These are phyloP conservation scores for Pelecanoides urinatrix DNA, from an alignment of 2,113 vertebrate genomes.

Conservation along the genomic window DNA sequence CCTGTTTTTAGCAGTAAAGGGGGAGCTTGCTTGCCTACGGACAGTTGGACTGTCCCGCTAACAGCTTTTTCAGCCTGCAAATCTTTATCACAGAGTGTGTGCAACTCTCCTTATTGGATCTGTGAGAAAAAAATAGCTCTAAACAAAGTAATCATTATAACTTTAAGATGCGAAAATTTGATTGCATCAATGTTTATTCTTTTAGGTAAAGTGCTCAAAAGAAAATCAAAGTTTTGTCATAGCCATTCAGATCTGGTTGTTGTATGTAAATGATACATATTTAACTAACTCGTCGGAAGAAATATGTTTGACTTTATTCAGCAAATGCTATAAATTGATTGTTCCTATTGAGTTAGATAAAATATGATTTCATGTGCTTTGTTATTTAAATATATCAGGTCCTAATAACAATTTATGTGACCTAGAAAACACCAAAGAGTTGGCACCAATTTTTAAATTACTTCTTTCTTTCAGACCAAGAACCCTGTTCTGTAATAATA, in stretches of 20 bases:
- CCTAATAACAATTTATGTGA: conserved; percentile 49
- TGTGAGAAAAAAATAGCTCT: neutral
- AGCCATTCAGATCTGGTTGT: neutral
- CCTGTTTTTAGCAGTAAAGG: neutral
- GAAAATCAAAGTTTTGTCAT: neutral
- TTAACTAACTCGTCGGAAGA: neutral
- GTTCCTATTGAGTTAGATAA: conserved; percentile 41
- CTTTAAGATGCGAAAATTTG: neutral
- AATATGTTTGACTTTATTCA: neutral
- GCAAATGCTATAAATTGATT: neutral
- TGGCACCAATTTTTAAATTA: conserved; percentile 40
- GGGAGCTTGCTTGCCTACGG: neutral
- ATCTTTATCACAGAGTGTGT: neutral
- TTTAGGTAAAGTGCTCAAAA: neutral
- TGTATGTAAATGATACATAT: neutral
- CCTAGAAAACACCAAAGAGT: conserved; percentile 42
- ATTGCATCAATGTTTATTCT: neutral
- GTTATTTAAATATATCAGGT: conserved; percentile 17
- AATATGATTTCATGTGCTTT: neutral
- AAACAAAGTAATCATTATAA: neutral
- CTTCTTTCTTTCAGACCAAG: conserved; percentile 44
- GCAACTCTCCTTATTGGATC: neutral
- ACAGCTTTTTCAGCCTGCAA: neutral
- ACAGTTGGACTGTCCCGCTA: neutral
- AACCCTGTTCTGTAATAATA: conserved; percentile 50